Percentiles rank a stretch among this genome's conserved stretches.
Conservation (phyloP, 2,113 vertebrate genomes). For the Polyodon spathula region DNA sequence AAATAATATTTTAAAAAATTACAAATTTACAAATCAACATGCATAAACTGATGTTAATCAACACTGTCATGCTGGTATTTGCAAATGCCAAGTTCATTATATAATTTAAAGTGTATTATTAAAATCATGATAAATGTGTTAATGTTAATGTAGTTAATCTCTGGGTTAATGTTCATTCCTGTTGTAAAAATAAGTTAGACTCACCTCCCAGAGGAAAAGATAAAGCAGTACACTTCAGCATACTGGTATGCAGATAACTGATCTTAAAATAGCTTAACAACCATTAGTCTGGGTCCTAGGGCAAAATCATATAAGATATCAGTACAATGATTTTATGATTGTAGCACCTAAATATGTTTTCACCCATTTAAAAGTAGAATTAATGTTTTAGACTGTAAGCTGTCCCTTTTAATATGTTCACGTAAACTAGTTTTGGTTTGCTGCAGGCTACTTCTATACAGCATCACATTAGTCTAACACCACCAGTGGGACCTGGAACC, state of each 20-base stretch:
- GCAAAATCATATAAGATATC: not conserved
- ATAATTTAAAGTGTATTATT: too few species aligned
- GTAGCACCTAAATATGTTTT: not conserved
- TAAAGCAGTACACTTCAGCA: not conserved
- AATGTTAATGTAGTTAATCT: too few species aligned
- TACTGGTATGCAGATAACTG: not conserved
- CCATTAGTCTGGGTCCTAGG: not conserved
- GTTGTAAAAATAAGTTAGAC: too few species aligned
- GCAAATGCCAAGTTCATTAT: not conserved
- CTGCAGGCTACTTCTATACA: conserved; percentile 7
- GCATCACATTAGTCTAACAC: not conserved
- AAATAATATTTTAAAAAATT: not conserved
- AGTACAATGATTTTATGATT: not conserved
- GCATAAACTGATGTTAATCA: too few species aligned
- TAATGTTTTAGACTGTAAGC: not conserved
- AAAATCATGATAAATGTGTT: too few species aligned
- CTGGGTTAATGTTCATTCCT: too few species aligned
- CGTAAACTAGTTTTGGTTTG: not conserved
- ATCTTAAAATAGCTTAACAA: not conserved
- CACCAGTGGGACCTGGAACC: not conserved
- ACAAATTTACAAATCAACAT: not conserved
- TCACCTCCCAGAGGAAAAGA: too few species aligned
- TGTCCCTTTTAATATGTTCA: conserved; percentile 8
- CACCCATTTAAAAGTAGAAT: not conserved
- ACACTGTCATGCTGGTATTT: not conserved